Base-by-base conservation (phyloP, 2,797 vertebrate genomes). In the Tangara arthus region DNA sequence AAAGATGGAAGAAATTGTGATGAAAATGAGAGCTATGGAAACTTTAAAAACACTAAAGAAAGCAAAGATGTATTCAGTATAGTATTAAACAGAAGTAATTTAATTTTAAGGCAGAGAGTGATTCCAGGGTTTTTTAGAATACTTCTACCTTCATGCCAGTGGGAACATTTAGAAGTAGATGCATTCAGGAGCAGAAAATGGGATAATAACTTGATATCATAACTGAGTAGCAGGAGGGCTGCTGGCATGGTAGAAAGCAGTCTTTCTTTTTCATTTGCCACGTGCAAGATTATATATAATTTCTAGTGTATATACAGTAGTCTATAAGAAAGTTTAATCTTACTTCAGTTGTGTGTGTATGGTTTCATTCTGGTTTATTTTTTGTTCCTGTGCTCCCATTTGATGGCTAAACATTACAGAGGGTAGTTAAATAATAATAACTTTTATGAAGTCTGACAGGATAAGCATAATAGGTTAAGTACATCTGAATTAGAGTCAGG, bases 301-400 rank as follows among this genome's bases (percentile, higher is more conserved):
- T 73, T 87, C 37, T 70, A 46, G 8, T 42, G 2, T 78, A 44
- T 56, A 22, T 66, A 5, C 6, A 44, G 3, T 30, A 52, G 26
- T 7, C 3, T 42, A 4, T 83, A 63, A 73, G 65, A 42, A 71
- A 44, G 26, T 70, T 87, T 78, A 52, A 32, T 81, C 35, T 69
- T 50, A 27, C 17, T 55, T 5, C 6, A 50, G 28, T n/a, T 0
- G 0, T 26, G 19, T 72, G 7, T 46, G 12, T 70, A 35, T 59
- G 30, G 8, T 35, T 93, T 88, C 21, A 8, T 65, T 95, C 46
- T 80, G 13, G 4, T 71, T 90, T 88, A 22, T 2, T 47, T 73
- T 81, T 64, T 78, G 46, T 47, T 32, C 35, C 21, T 76, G 4
- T 81, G 35, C 26, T 75, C 24, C 23, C 17, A 27, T 86, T 90